Evolutionary conservation across 2,797 vertebrate species (phyloP).

Genomic region (Vespertilio murinus): DNA sequence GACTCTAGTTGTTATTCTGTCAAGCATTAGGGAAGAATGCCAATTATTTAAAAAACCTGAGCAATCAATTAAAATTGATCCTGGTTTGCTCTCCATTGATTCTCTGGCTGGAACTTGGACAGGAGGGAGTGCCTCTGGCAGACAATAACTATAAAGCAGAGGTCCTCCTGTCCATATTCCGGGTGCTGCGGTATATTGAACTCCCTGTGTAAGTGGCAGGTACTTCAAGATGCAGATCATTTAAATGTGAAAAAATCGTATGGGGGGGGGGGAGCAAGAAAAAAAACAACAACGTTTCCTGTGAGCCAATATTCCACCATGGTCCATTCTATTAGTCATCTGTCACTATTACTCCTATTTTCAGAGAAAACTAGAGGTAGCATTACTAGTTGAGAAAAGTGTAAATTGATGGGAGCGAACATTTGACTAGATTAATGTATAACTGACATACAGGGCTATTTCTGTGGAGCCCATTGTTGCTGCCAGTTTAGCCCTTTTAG

Average conservation of each 20-base stretch:
- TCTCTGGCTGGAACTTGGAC: conserved; percentile 69
- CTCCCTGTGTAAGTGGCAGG: conserved; percentile 64
- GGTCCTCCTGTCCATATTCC: conserved; percentile 53
- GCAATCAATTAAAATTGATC: conserved; percentile 85
- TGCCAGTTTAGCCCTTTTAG: background rate
- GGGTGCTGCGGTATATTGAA: conserved; percentile 24
- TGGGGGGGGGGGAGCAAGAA: conserved; percentile 26
- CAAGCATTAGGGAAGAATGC: conserved; percentile 70
- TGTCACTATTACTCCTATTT: conserved; percentile 9
- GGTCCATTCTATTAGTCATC: conserved; percentile 36
- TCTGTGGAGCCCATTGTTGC: background rate
- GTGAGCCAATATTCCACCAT: conserved; percentile 43
- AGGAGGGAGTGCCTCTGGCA: conserved; percentile 33
- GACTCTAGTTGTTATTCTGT: conserved; percentile 76
- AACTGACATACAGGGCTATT: background rate
- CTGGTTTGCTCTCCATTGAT: conserved; percentile 81
- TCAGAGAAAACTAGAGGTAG: conserved; percentile 11
- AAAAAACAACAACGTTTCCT: conserved; percentile 15
- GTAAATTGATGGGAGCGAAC: background rate
- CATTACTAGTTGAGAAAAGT: background rate
- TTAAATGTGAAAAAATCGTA: conserved; percentile 43
- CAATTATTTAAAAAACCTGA: conserved; percentile 83
- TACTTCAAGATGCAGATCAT: conserved; percentile 48
- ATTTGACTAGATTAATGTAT: background rate
- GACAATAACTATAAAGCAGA: conserved; percentile 70